phyloP scores from a whole-genome alignment of 2,797 vertebrate genomes.

The Gambusia yucatana region DNA sequence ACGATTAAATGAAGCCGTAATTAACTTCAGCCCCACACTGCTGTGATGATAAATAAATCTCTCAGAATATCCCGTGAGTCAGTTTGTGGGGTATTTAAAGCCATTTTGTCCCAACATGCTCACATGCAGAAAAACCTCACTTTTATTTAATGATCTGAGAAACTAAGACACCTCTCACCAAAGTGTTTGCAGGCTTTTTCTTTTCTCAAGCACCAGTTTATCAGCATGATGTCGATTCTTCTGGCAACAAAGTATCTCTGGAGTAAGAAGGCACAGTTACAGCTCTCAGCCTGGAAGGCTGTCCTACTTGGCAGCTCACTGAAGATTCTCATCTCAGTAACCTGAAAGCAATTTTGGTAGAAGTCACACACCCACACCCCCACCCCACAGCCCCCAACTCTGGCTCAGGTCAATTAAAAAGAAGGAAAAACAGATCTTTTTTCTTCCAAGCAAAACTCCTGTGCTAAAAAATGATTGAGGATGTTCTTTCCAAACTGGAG shows the following conservation, averaged over 20 bases:
- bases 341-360: conserved; percentile 30
- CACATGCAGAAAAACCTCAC: conserved; percentile 10
- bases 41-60: conserved; percentile 28
- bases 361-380: conserved; percentile 17
- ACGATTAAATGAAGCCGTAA: conserved; percentile 37
- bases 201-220: conserved; percentile 29
- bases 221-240: conserved; percentile 26
- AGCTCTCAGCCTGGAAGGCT: conserved; percentile 45
- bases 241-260: conserved; percentile 39
- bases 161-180: conserved; percentile 21
- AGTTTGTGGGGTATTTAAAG: conserved; percentile 7
- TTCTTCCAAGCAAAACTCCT: neutral
- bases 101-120: conserved; percentile 16
- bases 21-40: conserved; percentile 26
- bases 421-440: neutral
- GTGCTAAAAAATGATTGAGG: neutral
- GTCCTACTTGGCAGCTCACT: conserved; percentile 52
- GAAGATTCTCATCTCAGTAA: conserved; percentile 41
- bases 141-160: conserved; percentile 19
- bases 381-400: accelerated
- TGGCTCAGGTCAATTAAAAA: conserved; percentile 23
- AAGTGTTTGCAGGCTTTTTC: conserved; percentile 11
- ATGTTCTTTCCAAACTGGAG: neutral
- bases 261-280: conserved; percentile 37
- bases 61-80: conserved; percentile 18